phyloP scores from a whole-genome alignment of 2,113 vertebrate genomes.

The Gymnogyps californianus region DNA sequence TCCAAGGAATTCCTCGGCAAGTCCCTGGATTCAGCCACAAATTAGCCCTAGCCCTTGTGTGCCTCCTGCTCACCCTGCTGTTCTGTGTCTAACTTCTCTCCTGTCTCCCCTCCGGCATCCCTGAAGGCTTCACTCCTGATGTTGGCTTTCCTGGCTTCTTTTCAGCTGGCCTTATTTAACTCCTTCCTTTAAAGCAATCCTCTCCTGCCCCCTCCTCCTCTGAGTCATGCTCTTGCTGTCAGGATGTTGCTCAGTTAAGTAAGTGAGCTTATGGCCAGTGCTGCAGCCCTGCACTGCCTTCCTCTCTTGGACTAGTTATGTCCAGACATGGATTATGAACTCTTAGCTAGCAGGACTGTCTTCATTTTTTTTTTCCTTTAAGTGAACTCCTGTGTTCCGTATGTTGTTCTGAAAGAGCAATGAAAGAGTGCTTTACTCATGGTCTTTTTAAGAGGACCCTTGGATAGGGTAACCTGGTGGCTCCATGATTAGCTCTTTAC shows the following conservation, averaged over 20 bases:
- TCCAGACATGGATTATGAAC: background rate
- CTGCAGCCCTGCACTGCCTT: background rate
- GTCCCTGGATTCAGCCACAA: background rate
- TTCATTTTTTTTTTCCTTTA: background rate
- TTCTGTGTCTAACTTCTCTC: background rate
- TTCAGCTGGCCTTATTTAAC: background rate
- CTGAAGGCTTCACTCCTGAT: background rate
- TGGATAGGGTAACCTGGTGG: background rate
- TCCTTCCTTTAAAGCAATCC: background rate
- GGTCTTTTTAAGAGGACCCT: background rate
- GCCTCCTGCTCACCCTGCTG: background rate
- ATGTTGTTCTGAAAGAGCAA: background rate
- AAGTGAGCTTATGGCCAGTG: accelerated
- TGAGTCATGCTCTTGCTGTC: accelerated
- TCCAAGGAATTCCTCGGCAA: background rate
- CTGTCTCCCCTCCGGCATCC: background rate
- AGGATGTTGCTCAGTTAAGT: background rate
- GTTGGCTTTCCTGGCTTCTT: background rate
- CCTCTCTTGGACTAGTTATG: background rate
- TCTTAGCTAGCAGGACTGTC: background rate
- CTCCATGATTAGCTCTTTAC: background rate
- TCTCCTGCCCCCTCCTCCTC: background rate
- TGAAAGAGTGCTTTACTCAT: background rate
- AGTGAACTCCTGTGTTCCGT: background rate
- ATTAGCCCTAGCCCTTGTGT: background rate